Evolutionary conservation across 2,888 invertebrate genomes (phyloP).

Genomic region (Melangyna quadrimaculata): DNA sequence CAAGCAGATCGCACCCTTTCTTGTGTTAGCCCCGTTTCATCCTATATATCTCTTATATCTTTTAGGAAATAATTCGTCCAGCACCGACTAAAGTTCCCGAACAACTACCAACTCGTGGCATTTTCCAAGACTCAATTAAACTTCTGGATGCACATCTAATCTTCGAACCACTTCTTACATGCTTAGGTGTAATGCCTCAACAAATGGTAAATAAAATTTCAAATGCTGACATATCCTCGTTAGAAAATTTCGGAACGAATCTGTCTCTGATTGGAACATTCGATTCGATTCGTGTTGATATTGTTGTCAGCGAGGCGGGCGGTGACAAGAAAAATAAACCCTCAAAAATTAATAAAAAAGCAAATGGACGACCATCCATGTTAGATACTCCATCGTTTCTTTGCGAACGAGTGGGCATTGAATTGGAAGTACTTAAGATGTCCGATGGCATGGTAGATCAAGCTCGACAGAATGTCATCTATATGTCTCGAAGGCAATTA

Average conservation of each 20-base stretch:
- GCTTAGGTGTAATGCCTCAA: constrained; percentile 94
- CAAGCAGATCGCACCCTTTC: too few relatives aligned
- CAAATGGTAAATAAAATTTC: constrained; percentile 84
- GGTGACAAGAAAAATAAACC: constrained; percentile 83
- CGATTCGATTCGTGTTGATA: constrained; percentile 94
- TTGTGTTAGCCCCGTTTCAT: too few relatives aligned
- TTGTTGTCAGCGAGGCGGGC: constrained; percentile 94
- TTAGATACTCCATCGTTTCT: constrained; percentile 89
- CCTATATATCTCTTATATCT: too few relatives aligned
- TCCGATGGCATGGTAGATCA: constrained; percentile 94
- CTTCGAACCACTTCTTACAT: constrained; percentile 94
- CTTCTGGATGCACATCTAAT: constrained; percentile 96
- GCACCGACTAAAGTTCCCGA: constrained; percentile 81
- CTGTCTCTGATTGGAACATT: constrained; percentile 91
- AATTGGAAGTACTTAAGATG: constrained; percentile 93
- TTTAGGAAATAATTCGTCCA: constrained; percentile 83
- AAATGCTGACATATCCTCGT: constrained; percentile 84
- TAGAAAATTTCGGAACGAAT: constrained; percentile 94
- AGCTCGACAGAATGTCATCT: constrained; percentile 91
- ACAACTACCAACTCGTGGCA: constrained; percentile 83
- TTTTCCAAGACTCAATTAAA: constrained; percentile 91
- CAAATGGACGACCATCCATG: constrained; percentile 76
- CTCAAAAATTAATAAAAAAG: constrained; percentile 77
- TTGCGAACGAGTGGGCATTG: constrained; percentile 94
- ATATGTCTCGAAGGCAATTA: constrained; percentile 92